Base-by-base conservation (phyloP, 2,113 vertebrate species). In the Balaenoptera acutorostrata region DNA sequence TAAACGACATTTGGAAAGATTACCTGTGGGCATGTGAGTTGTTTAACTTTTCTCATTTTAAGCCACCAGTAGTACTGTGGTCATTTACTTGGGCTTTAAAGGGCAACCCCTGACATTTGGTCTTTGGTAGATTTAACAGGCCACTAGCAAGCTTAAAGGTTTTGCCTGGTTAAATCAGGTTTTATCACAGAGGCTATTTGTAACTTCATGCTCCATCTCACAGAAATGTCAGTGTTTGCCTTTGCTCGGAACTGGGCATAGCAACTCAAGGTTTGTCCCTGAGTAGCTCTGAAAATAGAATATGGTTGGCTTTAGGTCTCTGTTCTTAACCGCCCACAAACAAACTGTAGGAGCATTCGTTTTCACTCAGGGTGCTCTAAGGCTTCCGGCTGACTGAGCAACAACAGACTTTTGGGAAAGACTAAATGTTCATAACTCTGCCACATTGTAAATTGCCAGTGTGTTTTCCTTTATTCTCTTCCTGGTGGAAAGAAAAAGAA, bases 81-180 rank as follows among this genome's bases (percentile, higher is more conserved):
- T 97, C 89, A 84, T 98, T 98, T 97, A 81, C 94, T 98, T 97
- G 85, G 46, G 91, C 85, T 98, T 98, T 96, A 98, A 98, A 98
- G 98, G 98, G 97, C 98, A 96, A 0, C 0, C 12, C n/a, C 95
- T 99, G 98, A 98, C 98, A 98, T 98, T 98, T 98, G 97, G 83
- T 98, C 97, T 98, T 98, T 69, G 95, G 82, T 90, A 88, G 95
- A 97, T 98, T 97, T 96, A 91, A 36, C 72, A 25, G 74, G 25
- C 89, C 25, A 36, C 93, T 97, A 97, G 87, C 93, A 90, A 98
- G 88, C 69, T 3, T 97, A 98, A 98, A 98, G 96, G 94, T 98
- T 97, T 98, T 97, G 83, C 95, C 97, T 98, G 93, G 90, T 98
- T 98, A 98, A 97, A 97, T 97, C 93, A 96, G 97, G 71, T 97